Conservation (phyloP, 1,140 invertebrate genomes). For the Procambarus virginalis region DNA sequence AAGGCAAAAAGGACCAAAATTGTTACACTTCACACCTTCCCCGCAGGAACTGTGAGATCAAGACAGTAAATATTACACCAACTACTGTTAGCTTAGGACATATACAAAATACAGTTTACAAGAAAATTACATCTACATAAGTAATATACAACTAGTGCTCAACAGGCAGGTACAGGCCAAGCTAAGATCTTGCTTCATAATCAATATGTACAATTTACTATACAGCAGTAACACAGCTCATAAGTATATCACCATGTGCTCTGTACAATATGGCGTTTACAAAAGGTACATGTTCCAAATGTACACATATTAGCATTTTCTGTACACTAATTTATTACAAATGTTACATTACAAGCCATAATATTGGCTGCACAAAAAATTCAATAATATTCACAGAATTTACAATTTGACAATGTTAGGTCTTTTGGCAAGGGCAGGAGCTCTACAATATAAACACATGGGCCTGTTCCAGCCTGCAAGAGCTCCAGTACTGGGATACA, state of each 20-base stretch:
- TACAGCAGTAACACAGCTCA: conserved; percentile 71
- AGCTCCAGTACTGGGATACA: conserved; percentile 64
- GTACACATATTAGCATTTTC: conserved; percentile 70
- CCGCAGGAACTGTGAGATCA: conserved; percentile 61
- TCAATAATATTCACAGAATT: conserved; percentile 71
- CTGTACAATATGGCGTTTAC: conserved; percentile 70
- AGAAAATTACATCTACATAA: conserved; percentile 68
- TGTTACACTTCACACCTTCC: conserved; percentile 51
- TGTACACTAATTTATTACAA: conserved; percentile 71
- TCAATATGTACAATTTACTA: conserved; percentile 71
- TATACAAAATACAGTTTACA: conserved; percentile 69
- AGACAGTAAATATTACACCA: conserved; percentile 68
- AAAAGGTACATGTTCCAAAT: conserved; percentile 71
- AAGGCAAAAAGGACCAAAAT: conserved; percentile 49
- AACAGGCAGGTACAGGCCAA: conserved; percentile 70
- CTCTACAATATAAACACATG: conserved; percentile 71
- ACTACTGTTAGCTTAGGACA: conserved; percentile 68
- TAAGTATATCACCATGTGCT: conserved; percentile 69
- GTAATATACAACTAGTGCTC: conserved; percentile 67
- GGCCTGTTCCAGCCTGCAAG: conserved; percentile 70
- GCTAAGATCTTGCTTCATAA: conserved; percentile 70
- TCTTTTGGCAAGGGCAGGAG: conserved; percentile 65
- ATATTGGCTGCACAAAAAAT: conserved; percentile 64
- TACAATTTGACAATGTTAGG: conserved; percentile 70
- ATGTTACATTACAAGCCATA: conserved; percentile 69